Evolutionary conservation across 2,113 vertebrate species (phyloP), one percentile per base, ranked within the genome.

Genomic region (Zosterops hypoxanthus): DNA sequence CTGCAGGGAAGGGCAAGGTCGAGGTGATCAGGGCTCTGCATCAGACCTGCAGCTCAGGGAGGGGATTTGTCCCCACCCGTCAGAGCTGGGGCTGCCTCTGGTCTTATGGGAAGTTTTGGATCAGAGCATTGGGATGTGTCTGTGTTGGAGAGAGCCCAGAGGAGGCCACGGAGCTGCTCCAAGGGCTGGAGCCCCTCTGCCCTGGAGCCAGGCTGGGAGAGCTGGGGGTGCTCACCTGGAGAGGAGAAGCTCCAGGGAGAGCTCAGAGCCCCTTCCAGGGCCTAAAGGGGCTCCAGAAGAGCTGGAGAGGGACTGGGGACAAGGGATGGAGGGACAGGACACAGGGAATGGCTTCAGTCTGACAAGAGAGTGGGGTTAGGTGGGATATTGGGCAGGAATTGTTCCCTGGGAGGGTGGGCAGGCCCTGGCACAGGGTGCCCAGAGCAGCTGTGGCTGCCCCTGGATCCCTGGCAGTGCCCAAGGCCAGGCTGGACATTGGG

Each of bases 391-490:
- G 44, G 44, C 8, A 34, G 42, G 23, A 56, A 72, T 44, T 33
- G 8, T 33, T 42, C 36, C 36, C 29, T 42, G 22, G 0, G 0
- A 71, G 55, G n/a, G 22, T 50, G 55, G 14, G 1, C 2, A 82
- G 44, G 79, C 18, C 53, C 55, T 82, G 65, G 24, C 44, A 70
- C 65, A 60, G 53, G 63, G 12, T 69, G 29, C 29, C 53, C 34
- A 82, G 65, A 82, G 79, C 17, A 86, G 63, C 83, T 77, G 83
- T 4, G 72, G 55, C 55, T 86, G 63, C 46, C 84, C 39, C 84
- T 82, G 79, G 29, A 53, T 39, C 73, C 55, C 84, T 86, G 73
- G 28, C 12, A 53, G 39, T 61, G 73, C 4, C 28, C 47, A 33
- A 86, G 73, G 22, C 47, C n/a, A 69, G 55, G 26, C 1, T 78